phyloP scores from a whole-genome alignment of 2,888 invertebrate genomes.

The Aporophyla nigra region DNA sequence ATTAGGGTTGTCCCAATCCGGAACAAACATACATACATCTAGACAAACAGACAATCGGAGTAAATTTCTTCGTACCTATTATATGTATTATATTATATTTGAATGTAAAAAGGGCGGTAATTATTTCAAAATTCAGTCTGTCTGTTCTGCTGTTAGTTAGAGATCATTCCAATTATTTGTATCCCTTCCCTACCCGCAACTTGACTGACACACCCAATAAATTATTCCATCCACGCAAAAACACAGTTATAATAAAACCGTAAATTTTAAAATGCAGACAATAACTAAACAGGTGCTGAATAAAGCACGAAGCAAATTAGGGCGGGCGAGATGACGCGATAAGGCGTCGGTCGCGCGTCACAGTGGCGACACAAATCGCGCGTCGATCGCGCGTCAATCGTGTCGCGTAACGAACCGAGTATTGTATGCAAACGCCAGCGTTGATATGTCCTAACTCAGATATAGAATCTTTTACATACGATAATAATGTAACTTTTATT shows the following conservation, averaged over 20 bases:
- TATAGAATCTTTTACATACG: constrained; percentile 69
- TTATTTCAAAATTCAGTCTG: constrained; percentile 3
- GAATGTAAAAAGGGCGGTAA: neutral
- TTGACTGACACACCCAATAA: constrained; percentile 12
- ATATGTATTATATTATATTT: neutral
- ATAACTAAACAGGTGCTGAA: constrained; percentile 79
- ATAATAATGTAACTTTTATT: constrained; percentile 69
- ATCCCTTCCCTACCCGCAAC: neutral
- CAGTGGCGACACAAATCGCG: constrained; percentile 73
- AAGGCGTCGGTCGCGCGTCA: constrained; percentile 69
- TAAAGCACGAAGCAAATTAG: constrained; percentile 83
- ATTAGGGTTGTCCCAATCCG: neutral
- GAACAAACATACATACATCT: neutral
- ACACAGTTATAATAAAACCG: constrained; percentile 45
- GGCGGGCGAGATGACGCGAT: constrained; percentile 74
- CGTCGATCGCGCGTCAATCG: constrained; percentile 82
- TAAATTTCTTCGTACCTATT: neutral
- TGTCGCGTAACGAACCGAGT: constrained; percentile 79
- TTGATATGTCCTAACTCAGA: constrained; percentile 68
- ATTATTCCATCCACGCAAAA: constrained; percentile 35
- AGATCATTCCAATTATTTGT: constrained; percentile 1
- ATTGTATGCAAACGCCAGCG: constrained; percentile 86
- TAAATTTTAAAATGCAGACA: constrained; percentile 59
- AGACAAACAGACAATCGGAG: neutral
- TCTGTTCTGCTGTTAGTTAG: neutral